Conservation (phyloP, 2,797 vertebrate species). For the Notolepis coatsorum region DNA sequence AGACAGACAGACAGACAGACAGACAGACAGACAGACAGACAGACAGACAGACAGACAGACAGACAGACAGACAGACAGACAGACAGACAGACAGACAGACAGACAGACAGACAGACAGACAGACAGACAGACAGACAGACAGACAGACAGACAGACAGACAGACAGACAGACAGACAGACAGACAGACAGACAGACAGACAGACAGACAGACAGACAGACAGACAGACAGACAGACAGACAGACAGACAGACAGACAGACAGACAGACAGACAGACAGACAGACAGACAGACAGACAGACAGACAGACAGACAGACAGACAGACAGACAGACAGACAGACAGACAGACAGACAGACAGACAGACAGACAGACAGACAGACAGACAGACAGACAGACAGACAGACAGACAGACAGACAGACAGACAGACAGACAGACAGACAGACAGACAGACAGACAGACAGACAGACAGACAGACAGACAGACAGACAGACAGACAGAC, state of each 20-base stretch:
- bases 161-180: constrained; percentile 72
- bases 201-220: constrained; percentile 64
- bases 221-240: constrained; percentile 66
- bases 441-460: constrained; percentile 64
- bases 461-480: constrained; percentile 66
- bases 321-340: constrained; percentile 72
- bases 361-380: constrained; percentile 64
- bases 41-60: constrained; percentile 64
- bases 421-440: constrained; percentile 63
- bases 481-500: constrained; percentile 72
- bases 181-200: constrained; percentile 63
- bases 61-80: constrained; percentile 66
- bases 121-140: constrained; percentile 64
- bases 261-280: constrained; percentile 63
- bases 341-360: constrained; percentile 63
- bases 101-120: constrained; percentile 63
- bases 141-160: constrained; percentile 66
- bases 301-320: constrained; percentile 66
- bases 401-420: constrained; percentile 72
- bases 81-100: constrained; percentile 72
- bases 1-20: constrained; percentile 72
- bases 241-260: constrained; percentile 72
- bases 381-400: constrained; percentile 66
- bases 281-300: constrained; percentile 64
- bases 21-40: constrained; percentile 63